Evolutionary conservation across 2,797 vertebrate genomes (phyloP), one percentile per base, ranked within the genome.

Genomic region (Malurus leucopterus): DNA sequence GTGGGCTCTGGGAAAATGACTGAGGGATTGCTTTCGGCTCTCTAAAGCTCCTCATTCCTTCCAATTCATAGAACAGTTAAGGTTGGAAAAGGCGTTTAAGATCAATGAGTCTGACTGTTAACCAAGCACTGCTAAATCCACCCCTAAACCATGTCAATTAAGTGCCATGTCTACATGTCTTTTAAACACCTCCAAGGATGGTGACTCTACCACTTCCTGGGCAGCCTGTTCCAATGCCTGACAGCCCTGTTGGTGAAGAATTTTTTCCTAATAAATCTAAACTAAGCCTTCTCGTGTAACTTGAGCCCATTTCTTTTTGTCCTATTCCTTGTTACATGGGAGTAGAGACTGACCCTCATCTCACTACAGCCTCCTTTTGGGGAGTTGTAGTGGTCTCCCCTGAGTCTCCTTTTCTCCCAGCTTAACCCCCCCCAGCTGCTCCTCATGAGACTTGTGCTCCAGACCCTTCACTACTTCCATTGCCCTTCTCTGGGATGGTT

Each of bases 1-100:
- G 91, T 93, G 54, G 81, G 44, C 63, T n/a, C 65, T 89, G 76
- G 80, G 82, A 89, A 90, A 61, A 76, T 76, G 73, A 63, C 36
- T 36, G 62, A 79, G 41, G 55, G 34, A 30, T 84, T 90, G 47
- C 21, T 61, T 88, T 92, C 91, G 79, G 53, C 44, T 89, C 8
- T 86, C 71, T 77, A 65, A 67, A 83, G 59, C 46, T 90, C 23
- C 23, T 84, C 2, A 6, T 82, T 92, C 61, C 47, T 86, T 93
- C 57, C 27, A 71, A 26, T 78, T 84, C 44, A 53, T 58, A 3
- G 9, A 63, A 57, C 68, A 30, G 11, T 72, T 84, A 72, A 67
- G 32, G 61, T 54, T 80, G 65, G 61, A 80, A 84, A 72, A 72
- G 26, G 32, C 11, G 11, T 43, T 67, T 40, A 38, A 79, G 54